Base-by-base conservation (phyloP, 2,888 invertebrate species). In the Eristalis arbustorum region DNA sequence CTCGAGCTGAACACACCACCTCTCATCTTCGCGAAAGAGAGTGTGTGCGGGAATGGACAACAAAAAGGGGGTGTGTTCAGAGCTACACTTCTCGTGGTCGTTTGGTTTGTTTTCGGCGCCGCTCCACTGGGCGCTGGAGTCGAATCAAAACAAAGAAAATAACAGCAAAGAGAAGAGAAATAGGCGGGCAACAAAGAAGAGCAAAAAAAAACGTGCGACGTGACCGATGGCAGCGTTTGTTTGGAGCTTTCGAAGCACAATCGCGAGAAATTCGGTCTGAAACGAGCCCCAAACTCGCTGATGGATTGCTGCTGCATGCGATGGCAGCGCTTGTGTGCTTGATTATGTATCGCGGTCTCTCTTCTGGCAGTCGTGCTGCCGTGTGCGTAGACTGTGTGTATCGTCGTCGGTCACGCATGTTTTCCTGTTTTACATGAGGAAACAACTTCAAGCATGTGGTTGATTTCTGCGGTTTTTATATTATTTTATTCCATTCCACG, bases 391-490 rank as follows among this genome's bases (percentile, higher is more conserved):
- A 42, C 49, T 23, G 56, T 64, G 56, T 64, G 34, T 63, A n/a
- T 14, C 28, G n/a, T 18, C 8, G 13, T 22, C 25, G 4, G 71
- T 78, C 82, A 78, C 78, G 78, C 87, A 87, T 83, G 74, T 83
- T 83, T 78, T 42, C 57, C 22, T 71, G 64, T 57, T 83, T 83
- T 83, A 87, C 78, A 87, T 87, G 67, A 87, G 87, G 87, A 87
- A 87, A 83, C 78, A 78, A 62, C 78, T 72, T 71, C 74, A 67
- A 68, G 72, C 79, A 79, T 83, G 87, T 59, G 82, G 79, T 83
- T 63, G 85, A 14, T 49, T 49, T 74, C 40, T 63, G 64, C 18
- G 69, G 68, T 76, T 37, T 74, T 37, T 69, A 63, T 40, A 64
- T 69, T 18, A 73, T 37, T 74, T 28, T 69, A 68, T 40, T 68